These are phyloP conservation scores for Melieria omissa DNA, from an alignment of 2,888 invertebrate genomes.

Conservation along the genomic window DNA sequence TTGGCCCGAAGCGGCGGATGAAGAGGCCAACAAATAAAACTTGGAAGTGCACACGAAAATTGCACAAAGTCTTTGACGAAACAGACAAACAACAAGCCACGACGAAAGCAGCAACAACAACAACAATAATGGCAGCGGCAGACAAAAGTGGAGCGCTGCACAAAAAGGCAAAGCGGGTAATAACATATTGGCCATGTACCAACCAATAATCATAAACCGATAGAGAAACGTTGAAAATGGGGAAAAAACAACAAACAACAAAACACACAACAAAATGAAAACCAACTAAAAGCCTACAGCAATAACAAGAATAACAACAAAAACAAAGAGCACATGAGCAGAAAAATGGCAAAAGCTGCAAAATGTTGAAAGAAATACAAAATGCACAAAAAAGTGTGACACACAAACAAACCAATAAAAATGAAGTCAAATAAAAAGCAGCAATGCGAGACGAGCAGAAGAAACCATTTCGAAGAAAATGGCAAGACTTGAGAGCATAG, in stretches of 20 bases:
- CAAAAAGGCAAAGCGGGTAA: not conserved
- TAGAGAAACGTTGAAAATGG: too few relatives aligned
- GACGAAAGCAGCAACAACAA: too few relatives aligned
- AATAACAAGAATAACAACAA: not conserved
- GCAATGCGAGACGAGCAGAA: conserved; percentile 7
- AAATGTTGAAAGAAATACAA: not conserved
- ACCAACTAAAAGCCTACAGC: not conserved
- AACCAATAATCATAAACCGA: not conserved
- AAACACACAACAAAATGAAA: conserved; percentile 15
- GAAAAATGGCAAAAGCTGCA: conserved; percentile 6
- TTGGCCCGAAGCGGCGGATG: too few relatives aligned
- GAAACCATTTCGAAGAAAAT: not conserved
- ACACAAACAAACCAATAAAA: not conserved
- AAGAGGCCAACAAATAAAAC: too few relatives aligned
- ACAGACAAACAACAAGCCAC: too few relatives aligned
- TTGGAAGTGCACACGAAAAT: too few relatives aligned
- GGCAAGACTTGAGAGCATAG: too few relatives aligned
- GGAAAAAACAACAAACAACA: not conserved
- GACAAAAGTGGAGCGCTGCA: conserved; percentile 6
- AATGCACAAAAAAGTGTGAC: conserved; percentile 15
- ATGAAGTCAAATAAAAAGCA: not conserved
- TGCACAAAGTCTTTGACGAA: too few relatives aligned
- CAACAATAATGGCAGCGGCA: not conserved
- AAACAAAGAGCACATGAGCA: not conserved
- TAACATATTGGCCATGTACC: conserved; percentile 12